phyloP scores from a whole-genome alignment of 2,113 vertebrate genomes.

The Hystrix brachyura region DNA sequence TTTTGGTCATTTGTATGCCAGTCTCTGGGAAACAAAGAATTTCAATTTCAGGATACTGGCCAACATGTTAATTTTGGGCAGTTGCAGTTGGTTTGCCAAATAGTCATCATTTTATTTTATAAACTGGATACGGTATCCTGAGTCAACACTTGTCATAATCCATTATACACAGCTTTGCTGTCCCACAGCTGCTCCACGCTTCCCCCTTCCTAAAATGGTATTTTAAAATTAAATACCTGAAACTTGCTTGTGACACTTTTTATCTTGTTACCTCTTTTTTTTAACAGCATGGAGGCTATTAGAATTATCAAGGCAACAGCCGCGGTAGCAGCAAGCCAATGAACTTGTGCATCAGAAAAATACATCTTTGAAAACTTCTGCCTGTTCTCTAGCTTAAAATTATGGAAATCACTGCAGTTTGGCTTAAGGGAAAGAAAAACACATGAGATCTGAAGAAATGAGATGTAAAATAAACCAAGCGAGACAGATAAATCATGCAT shows the following conservation, averaged over 20 bases:
- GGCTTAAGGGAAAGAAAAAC: conserved; percentile 56
- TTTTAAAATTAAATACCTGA: conserved; percentile 62
- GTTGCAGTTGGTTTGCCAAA: conserved; percentile 33
- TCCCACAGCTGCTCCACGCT: not conserved
- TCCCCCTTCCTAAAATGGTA: not conserved
- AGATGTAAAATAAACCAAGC: conserved; percentile 70
- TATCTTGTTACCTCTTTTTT: conserved; percentile 49
- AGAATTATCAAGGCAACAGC: conserved; percentile 21
- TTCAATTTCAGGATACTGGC: conserved; percentile 51
- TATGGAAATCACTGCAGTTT: conserved; percentile 75
- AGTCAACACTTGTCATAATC: conserved; percentile 47
- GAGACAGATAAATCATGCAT: conserved; percentile 71
- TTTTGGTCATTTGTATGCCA: conserved; percentile 62
- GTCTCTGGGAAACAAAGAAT: conserved; percentile 53
- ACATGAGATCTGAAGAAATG: conserved; percentile 68
- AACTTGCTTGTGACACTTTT: conserved; percentile 17
- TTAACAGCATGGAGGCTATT: not conserved
- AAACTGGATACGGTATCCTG: conserved; percentile 35
- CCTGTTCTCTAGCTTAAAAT: conserved; percentile 68
- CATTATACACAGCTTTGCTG: not conserved
- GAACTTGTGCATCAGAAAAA: conserved; percentile 47
- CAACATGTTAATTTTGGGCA: conserved; percentile 58
- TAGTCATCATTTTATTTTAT: conserved; percentile 47
- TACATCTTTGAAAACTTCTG: conserved; percentile 5
- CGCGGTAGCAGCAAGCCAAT: not conserved